These are phyloP conservation scores for Pterobdella sp. DNA, from an alignment of 2,888 invertebrate genomes.

Conservation along the genomic window DNA sequence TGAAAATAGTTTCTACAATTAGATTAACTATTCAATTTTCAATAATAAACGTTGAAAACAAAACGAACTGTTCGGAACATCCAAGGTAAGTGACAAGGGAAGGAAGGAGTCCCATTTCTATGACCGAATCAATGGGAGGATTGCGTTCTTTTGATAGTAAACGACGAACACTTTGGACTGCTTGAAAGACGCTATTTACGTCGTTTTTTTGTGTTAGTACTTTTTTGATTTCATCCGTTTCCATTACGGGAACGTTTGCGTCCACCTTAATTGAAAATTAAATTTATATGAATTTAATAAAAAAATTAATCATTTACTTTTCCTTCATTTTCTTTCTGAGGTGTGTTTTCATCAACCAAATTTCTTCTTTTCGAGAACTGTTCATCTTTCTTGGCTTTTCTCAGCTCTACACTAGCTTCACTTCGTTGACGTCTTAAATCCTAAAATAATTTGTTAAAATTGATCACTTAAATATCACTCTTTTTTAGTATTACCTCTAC, in stretches of 20 bases:
- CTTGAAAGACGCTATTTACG: constrained; percentile 59
- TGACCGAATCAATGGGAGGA: constrained; percentile 81
- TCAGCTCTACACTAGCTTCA: constrained; percentile 78
- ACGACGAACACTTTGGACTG: constrained; percentile 75
- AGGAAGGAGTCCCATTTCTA: constrained; percentile 73
- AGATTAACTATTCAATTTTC: no score
- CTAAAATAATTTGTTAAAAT: constrained; percentile 52
- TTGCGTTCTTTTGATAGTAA: constrained; percentile 78
- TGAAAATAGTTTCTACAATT: constrained; percentile 37
- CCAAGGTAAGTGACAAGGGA: constrained; percentile 70
- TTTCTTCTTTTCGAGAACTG: constrained; percentile 83
- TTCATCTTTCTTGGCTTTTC: constrained; percentile 87
- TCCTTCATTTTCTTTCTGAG: constrained; percentile 46
- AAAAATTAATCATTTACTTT: constrained; percentile 35
- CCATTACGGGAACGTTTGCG: constrained; percentile 46
- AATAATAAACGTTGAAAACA: neutral
- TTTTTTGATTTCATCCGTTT: constrained; percentile 63
- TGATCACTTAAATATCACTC: constrained; percentile 14
- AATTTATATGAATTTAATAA: no score
- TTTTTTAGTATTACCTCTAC: constrained; percentile 43
- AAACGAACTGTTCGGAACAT: constrained; percentile 61
- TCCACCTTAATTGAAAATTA: no score
- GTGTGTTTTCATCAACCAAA: constrained; percentile 57
- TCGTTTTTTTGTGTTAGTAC: constrained; percentile 64
- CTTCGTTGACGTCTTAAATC: constrained; percentile 80